Evolutionary conservation across 2,888 invertebrate species (phyloP), one percentile per base, ranked within the genome.

Genomic region (Napeogenes inachia): DNA sequence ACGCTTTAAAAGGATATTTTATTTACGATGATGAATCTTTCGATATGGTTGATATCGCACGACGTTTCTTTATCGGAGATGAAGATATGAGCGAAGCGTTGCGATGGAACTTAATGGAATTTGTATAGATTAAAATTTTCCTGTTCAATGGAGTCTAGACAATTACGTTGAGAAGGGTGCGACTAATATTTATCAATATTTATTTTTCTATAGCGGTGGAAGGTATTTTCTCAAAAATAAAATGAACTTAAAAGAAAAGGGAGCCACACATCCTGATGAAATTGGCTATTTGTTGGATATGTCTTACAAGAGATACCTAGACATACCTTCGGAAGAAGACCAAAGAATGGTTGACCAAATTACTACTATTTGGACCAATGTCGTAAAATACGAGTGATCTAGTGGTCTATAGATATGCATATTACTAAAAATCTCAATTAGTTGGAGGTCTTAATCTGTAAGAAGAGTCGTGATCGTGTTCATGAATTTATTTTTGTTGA

Each of bases 51-150:
- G 60, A 70, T 5, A 59, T 68, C 0, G 64, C 80, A 2, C 68
- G 73, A 45, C 71, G 76, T 13, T 84, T 79, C 55, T 85, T 85
- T 56, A 69, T 84, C 6, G 83, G 82, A 0, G 84, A 82, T 56
- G 71, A 77, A 33, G 56, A 57, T 3, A 62, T 74, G 4, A 70
- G 64, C 35, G 59, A 61, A 10, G 59, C 67, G 0, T 30, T 61
- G 3, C 66, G 60, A 42, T 65, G 68, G 50, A 47, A 66, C 1
- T 47, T 74, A 1, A 62, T 68, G n/a, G 69, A 76, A 54, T 76
- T 79, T 46, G 53, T 64, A 12, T 75, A 78, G 3, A 81, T 81
- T 59, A 68, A 73, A 68, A 72, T 30, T 68, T 78, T 57, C 78
- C 80, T 0, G 67, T 66, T 0, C 63, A 71, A 6, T 73, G 75